phyloP scores from a whole-genome alignment of 2,113 vertebrate species.

The Corydoras sp. region DNA sequence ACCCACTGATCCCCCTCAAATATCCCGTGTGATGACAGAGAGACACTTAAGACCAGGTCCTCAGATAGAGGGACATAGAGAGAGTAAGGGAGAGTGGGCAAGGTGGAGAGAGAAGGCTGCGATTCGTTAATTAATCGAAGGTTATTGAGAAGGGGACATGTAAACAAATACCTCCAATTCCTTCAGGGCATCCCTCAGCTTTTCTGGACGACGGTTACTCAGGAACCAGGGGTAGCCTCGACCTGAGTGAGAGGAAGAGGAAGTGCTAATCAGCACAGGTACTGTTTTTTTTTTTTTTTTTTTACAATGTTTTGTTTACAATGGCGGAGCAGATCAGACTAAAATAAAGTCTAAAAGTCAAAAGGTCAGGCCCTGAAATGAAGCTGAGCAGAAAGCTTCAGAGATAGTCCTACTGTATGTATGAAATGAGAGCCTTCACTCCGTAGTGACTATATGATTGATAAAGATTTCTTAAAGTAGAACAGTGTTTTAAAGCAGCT shows the following conservation, averaged over 20 bases:
- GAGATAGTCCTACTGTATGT: neutral
- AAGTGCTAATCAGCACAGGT: constrained; percentile 16
- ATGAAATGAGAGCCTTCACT: no score
- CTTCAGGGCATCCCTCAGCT: constrained; percentile 83
- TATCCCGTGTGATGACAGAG: constrained; percentile 93
- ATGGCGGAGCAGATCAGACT: constrained; percentile 1
- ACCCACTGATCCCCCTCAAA: constrained; percentile 72
- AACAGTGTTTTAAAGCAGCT: no score
- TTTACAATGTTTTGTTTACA: constrained; percentile 20
- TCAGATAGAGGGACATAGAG: constrained; percentile 62
- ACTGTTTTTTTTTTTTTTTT: constrained; percentile 17
- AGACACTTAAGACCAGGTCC: constrained; percentile 63
- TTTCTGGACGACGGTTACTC: constrained; percentile 82
- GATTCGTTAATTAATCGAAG: constrained; percentile 76
- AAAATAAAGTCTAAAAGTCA: constrained; percentile 27
- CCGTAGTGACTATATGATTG: no score
- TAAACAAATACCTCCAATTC: constrained; percentile 85
- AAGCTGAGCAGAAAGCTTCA: constrained; percentile 38
- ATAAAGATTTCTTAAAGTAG: no score
- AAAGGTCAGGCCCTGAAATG: constrained; percentile 31
- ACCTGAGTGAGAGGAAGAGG: constrained; percentile 56
- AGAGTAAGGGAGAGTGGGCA: constrained; percentile 26
- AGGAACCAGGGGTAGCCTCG: constrained; percentile 85
- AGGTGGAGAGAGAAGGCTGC: constrained; percentile 69
- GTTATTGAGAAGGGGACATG: constrained; percentile 64